Conservation (phyloP, 2,113 vertebrate species). For the Craseonycteris thonglongyai region DNA sequence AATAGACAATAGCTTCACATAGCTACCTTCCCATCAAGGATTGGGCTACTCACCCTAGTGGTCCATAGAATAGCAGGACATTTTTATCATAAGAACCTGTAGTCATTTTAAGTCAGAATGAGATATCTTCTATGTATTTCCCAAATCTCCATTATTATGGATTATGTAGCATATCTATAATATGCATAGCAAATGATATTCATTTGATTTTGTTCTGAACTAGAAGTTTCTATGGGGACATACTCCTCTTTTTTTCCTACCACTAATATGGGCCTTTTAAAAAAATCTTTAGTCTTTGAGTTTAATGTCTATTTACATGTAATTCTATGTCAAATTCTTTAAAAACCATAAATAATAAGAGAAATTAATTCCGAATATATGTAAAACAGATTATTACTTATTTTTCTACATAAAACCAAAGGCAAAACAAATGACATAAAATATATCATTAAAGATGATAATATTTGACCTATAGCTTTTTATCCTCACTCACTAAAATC, state of each 20-base stretch:
- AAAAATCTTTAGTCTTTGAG: neutral
- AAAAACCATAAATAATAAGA: neutral
- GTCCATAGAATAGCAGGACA: neutral
- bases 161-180: neutral
- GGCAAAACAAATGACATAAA: neutral
- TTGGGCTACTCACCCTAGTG: neutral
- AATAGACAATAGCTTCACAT: neutral
- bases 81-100: neutral
- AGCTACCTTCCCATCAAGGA: neutral
- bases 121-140: neutral
- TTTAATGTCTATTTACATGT: neutral
- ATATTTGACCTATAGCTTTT: neutral
- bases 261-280: neutral
- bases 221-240: neutral
- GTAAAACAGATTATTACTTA: neutral
- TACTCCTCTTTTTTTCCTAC: neutral
- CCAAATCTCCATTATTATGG: neutral
- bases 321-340: neutral
- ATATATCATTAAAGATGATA: neutral
- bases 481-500: fast-evolving
- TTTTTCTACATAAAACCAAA: neutral
- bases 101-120: neutral
- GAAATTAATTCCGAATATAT: neutral
- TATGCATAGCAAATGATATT: neutral
- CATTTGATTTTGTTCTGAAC: neutral